Evolutionary conservation across 92 coral and sea anemone genomes (phyloP).

Genomic region (Parazoanthus darwini): DNA sequence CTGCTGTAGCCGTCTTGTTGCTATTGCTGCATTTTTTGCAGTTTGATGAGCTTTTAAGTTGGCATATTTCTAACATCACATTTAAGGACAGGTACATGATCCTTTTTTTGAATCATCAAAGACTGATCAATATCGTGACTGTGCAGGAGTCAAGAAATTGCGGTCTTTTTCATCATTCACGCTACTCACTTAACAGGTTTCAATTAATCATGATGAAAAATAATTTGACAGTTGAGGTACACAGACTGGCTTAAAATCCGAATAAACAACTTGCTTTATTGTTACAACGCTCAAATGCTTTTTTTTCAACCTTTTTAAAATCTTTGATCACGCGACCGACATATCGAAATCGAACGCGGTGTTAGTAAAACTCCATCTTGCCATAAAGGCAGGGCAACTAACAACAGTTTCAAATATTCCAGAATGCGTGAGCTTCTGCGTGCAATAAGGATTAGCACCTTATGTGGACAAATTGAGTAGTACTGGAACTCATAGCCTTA

Average conservation of each 20-base stretch:
- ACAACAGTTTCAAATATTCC: too few species aligned
- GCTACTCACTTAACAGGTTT: too few species aligned
- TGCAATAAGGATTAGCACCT: neutral
- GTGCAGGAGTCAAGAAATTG: neutral
- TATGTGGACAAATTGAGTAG: neutral
- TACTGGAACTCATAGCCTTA: slow-evolving; percentile 10
- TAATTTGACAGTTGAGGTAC: too few species aligned
- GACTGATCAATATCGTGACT: slow-evolving; percentile 10
- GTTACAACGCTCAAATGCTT: too few species aligned
- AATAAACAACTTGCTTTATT: too few species aligned
- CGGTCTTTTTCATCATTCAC: too few species aligned
- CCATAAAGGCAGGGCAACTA: too few species aligned
- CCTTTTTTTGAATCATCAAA: neutral
- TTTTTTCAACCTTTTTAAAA: too few species aligned
- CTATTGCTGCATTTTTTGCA: slow-evolving; percentile 15
- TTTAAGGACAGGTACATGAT: neutral
- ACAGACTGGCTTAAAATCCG: too few species aligned
- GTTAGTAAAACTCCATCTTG: neutral
- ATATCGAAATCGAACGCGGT: neutral
- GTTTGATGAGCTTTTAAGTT: neutral
- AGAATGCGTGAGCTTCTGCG: too few species aligned
- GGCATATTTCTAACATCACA: neutral
- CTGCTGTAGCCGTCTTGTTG: neutral
- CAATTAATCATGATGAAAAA: too few species aligned
- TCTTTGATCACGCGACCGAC: too few species aligned